Base-by-base conservation (phyloP, 2,797 vertebrate species). In the Amblyopsis hoosieri region DNA sequence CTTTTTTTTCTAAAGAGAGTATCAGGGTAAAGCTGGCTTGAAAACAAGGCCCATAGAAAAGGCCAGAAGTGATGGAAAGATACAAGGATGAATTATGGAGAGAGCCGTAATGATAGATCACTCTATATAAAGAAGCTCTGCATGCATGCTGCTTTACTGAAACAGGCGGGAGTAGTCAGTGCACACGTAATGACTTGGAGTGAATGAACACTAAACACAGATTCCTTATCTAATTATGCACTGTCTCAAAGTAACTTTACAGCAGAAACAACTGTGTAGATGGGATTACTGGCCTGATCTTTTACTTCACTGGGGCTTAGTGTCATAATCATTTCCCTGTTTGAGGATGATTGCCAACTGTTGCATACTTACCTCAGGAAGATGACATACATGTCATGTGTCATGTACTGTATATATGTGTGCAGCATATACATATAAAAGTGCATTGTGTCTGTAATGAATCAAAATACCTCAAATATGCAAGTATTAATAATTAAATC, bases 61-160 rank as follows among this genome's bases (percentile, higher is more conserved):
- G 71, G 61, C 72, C 73, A 80, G 23, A 55, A 68, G 50, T 67
- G 61, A 70, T 64, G 68, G 75, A 64, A 61, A 9, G 2, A 51
- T 52, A 69, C 69, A 79, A 56, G 54, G 66, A 83, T 85, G 75
- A 79, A 84, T 79, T 80, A 82, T 76, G 64, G 67, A 84, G 64
- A 75, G 68, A 64, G 81, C 74, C 62, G 48, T 78, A 74, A 85
- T 85, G 77, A 84, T 75, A 78, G 67, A 82, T 75, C 72, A 71
- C 76, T 85, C 68, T 71, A 71, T 86, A 73, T 81, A 57, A 81
- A 70, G 67, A 58, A 60, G 76, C 74, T 75, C 58, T 66, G 55
- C 69, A 74, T 69, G 57, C 7, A 23, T 58, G 53, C 45, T 72
- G 54, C 49, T 54, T 62, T 48, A 60, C 57, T 75, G 54, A 62